phyloP scores from a whole-genome alignment of 2,113 vertebrate genomes.

The Noturus placidus region DNA sequence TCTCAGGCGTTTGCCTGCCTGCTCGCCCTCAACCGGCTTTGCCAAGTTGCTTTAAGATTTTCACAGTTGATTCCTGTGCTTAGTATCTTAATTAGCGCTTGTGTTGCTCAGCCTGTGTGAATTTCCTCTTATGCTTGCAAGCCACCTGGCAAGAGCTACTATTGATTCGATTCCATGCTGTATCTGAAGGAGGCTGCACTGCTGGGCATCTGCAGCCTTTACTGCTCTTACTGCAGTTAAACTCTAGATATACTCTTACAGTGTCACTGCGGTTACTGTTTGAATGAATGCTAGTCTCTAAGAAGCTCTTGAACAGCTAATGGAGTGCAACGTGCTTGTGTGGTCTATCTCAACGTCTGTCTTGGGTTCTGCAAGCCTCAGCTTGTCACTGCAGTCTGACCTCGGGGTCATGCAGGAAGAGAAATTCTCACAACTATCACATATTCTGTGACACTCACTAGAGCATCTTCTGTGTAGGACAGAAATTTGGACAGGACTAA shows the following conservation, averaged over 20 bases:
- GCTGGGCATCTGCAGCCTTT: constrained; percentile 1
- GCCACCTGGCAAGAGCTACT: constrained; percentile 12
- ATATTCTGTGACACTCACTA: not conserved
- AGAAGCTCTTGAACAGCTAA: not conserved
- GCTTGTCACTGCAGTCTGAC: constrained; percentile 73
- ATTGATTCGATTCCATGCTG: not conserved
- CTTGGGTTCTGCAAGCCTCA: constrained; percentile 64
- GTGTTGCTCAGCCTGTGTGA: constrained; percentile 1
- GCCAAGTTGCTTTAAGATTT: not conserved
- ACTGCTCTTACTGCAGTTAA: constrained; percentile 1
- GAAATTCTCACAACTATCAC: constrained; percentile 39
- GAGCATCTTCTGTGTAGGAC: not conserved
- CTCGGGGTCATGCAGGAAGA: constrained; percentile 67
- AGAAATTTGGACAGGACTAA: not conserved
- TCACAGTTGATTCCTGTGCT: constrained; percentile 7
- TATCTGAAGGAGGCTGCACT: constrained; percentile 12
- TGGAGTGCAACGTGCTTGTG: not conserved
- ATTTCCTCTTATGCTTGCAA: not conserved
- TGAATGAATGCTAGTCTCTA: constrained; percentile 22
- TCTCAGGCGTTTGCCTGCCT: not conserved
- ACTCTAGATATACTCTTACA: constrained; percentile 11
- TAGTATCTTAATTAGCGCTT: constrained; percentile 16
- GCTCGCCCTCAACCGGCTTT: no score
- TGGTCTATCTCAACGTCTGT: constrained; percentile 46
- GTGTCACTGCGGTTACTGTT: constrained; percentile 2